Evolutionary conservation across 2,888 invertebrate genomes (phyloP).

Genomic region (Coleophora flavipennella): DNA sequence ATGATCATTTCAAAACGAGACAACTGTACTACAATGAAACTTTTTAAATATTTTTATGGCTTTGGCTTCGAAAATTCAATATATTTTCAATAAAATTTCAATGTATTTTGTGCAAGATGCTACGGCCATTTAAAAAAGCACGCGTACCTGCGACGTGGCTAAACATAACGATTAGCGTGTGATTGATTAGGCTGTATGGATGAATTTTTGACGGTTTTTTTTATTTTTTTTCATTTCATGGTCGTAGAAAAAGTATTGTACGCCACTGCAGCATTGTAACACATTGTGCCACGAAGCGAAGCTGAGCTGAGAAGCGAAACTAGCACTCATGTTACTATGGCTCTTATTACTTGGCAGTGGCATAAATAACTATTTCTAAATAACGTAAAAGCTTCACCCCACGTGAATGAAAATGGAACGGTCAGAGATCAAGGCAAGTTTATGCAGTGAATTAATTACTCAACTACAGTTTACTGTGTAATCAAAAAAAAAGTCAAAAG

Average conservation of each 20-base stretch:
- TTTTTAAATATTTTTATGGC: too few species aligned
- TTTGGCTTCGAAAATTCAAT: too few species aligned
- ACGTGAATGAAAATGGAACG: background rate
- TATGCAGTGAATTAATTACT: slow-evolving; percentile 36
- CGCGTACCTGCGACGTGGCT: too few species aligned
- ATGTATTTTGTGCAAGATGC: too few species aligned
- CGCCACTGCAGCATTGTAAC: too few species aligned
- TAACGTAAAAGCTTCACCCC: background rate
- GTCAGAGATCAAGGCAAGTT: background rate
- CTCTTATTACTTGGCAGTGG: too few species aligned
- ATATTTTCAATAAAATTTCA: too few species aligned
- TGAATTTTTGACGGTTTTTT: background rate
- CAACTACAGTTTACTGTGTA: slow-evolving; percentile 36
- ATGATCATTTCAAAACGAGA: too few species aligned
- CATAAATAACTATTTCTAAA: background rate
- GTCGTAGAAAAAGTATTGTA: too few species aligned
- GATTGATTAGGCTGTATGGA: background rate
- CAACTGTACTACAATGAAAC: too few species aligned
- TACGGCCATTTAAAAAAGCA: too few species aligned
- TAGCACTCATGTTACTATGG: background rate
- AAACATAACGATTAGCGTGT: background rate
- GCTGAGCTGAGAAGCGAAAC: background rate
- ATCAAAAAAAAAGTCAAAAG: slow-evolving; percentile 58
- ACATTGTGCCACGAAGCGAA: too few species aligned
- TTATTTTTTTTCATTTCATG: background rate